A percentile compares a stretch with the other conserved stretches of the same genome.
phyloP scores from a whole-genome alignment of 2,797 vertebrate genomes.

The Muscicapa striata region DNA sequence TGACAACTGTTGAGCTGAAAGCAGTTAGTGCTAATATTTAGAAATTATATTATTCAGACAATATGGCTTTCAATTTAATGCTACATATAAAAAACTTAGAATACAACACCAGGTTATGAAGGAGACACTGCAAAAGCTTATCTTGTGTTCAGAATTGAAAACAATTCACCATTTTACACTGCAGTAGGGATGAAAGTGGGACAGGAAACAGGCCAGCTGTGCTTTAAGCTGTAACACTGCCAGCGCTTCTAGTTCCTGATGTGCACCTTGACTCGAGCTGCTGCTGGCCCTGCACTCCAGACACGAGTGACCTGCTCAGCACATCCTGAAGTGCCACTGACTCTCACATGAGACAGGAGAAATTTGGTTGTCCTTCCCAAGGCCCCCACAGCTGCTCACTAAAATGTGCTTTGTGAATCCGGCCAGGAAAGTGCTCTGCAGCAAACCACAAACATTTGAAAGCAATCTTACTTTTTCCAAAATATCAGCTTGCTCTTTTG shows the following conservation, averaged over 20 bases:
- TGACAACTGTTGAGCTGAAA: background rate
- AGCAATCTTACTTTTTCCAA: background rate
- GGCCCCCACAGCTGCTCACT: background rate
- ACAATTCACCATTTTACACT: background rate
- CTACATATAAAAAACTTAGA: background rate
- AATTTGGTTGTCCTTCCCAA: background rate
- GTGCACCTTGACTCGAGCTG: background rate
- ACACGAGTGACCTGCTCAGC: background rate
- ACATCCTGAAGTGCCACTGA: background rate
- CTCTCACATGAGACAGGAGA: background rate
- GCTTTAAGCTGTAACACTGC: background rate
- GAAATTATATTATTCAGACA: background rate
- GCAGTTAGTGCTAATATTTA: background rate
- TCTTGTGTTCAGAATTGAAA: background rate
- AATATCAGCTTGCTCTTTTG: background rate
- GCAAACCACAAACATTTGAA: background rate
- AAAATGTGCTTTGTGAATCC: rapidly evolving
- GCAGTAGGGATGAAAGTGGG: background rate
- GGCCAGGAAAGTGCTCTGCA: background rate
- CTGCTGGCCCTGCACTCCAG: rapidly evolving
- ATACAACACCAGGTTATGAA: background rate
- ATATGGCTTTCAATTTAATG: background rate
- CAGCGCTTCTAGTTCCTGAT: background rate
- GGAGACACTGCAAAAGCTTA: background rate
- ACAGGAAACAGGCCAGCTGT: background rate